phyloP scores from a whole-genome alignment of 2,888 invertebrate genomes.

The Campoletis raptor region DNA sequence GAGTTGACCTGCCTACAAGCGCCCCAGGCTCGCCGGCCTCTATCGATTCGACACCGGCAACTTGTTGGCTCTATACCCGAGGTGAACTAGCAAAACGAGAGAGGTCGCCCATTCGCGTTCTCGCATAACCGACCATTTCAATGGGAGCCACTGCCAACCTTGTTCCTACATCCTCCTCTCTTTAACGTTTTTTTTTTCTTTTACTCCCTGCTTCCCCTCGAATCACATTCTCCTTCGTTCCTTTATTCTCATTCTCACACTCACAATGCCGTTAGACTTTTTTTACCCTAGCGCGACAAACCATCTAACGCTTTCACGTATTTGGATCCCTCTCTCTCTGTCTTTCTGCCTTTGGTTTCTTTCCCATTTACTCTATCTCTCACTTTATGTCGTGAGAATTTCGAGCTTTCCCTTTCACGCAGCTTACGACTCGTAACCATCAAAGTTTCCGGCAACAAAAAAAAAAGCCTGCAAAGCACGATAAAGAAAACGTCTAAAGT shows the following conservation, averaged over 20 bases:
- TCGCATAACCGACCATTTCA: constrained; percentile 56
- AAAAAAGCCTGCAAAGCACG: neutral
- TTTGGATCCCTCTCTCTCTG: neutral
- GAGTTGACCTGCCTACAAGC: constrained; percentile 73
- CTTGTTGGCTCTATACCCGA: constrained; percentile 81
- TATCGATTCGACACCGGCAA: constrained; percentile 84
- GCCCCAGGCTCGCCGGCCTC: constrained; percentile 78
- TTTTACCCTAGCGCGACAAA: neutral
- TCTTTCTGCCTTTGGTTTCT: neutral
- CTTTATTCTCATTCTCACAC: constrained; percentile 14
- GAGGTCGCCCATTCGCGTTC: constrained; percentile 43
- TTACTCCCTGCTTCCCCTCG: neutral
- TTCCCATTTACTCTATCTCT: neutral
- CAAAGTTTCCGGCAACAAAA: neutral
- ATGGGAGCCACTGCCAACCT: constrained; percentile 12
- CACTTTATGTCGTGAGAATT: constrained; percentile 28
- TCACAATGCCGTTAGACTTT: constrained; percentile 3
- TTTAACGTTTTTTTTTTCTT: constrained; percentile 4
- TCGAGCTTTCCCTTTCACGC: constrained; percentile 30
- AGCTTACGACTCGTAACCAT: neutral
- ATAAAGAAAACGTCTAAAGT: neutral
- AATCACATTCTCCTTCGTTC: constrained; percentile 18
- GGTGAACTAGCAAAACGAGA: constrained; percentile 41
- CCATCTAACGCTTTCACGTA: constrained; percentile 29
- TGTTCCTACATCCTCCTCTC: constrained; percentile 16